phyloP scores from a whole-genome alignment of 2,113 vertebrate species.

The Myocastor coypus region DNA sequence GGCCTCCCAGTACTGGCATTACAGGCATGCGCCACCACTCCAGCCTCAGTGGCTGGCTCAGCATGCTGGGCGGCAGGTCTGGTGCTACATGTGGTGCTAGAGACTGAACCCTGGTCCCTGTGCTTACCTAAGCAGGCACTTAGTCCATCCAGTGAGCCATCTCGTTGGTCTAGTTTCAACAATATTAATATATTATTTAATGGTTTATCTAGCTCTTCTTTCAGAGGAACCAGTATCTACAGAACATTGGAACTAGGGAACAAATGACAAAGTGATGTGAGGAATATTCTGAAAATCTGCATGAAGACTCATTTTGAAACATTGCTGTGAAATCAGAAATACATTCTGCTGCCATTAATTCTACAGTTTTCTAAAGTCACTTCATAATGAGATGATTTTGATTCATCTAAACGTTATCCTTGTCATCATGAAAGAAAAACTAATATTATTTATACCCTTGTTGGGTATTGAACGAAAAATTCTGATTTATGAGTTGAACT shows the following conservation, averaged over 20 bases:
- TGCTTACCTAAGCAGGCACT: too few relatives aligned
- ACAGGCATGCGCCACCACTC: too few relatives aligned
- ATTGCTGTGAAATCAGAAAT: neutral
- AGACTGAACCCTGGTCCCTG: too few relatives aligned
- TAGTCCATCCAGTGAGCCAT: too few relatives aligned
- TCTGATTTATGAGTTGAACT: neutral
- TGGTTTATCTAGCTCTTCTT: neutral
- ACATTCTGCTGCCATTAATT: constrained; percentile 33
- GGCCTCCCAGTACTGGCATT: too few relatives aligned
- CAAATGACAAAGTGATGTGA: constrained; percentile 18
- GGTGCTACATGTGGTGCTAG: too few relatives aligned
- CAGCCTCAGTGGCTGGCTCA: too few relatives aligned
- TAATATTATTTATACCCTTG: neutral
- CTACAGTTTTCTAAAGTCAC: neutral
- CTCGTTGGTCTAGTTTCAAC: neutral
- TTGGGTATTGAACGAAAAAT: neutral
- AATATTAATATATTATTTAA: neutral
- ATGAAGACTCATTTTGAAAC: constrained; percentile 1
- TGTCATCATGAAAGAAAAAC: neutral
- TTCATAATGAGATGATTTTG: neutral
- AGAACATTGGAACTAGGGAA: neutral
- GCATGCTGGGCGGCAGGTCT: too few relatives aligned
- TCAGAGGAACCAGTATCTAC: neutral
- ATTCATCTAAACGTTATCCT: neutral
- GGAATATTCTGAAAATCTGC: neutral